Evolutionary conservation across 2,113 vertebrate genomes (phyloP), one percentile per base, ranked within the genome.

Genomic region (Heterotis niloticus): DNA sequence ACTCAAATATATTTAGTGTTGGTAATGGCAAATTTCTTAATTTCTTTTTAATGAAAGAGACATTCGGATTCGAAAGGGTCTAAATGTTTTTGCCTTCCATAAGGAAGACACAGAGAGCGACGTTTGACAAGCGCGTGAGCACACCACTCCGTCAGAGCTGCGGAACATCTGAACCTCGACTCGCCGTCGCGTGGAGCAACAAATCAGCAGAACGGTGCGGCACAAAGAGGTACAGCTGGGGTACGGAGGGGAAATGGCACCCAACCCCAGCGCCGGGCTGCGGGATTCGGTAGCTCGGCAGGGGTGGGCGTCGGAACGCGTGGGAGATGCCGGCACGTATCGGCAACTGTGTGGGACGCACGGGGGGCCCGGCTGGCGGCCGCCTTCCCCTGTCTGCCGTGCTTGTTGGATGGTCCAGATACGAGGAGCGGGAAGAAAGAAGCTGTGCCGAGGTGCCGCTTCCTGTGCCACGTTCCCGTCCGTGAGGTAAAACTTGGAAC

Each of bases 1-100:
- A n/a, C 28, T 59, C 66, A 60, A 57, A 78, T 59, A 62, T 60
- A 78, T 78, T 70, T 62, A 62, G 77, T 29, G 67, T 29, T 20
- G 10, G 66, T 62, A 62, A 71, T 70, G 52, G 67, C 67, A 78
- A 57, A 62, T 70, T 70, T 69, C 56, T 70, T 78, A 71, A 78
- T 57, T 78, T 52, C 56, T 60, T 23, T 71, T 78, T 70, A 70
- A 78, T 78, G 28, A 71, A 51, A 14, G 14, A 23, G 13, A 62
- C 51, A 28, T 20, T 72, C 5, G 56, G 11, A 70, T 18, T 34
- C 68, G 16, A 28, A 59, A 68, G 14, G 10, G 16, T 34, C 51
- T 72, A 20, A 10, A 24, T 4, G 1, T 52, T 51, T n/a, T n/a
- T 14, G 7, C 1, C 60, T 57, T 73, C 10, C 16, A 67, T 28